These are phyloP conservation scores for Chymomyza costata DNA, from an alignment of 1,140 invertebrate genomes.

Conservation along the genomic window DNA sequence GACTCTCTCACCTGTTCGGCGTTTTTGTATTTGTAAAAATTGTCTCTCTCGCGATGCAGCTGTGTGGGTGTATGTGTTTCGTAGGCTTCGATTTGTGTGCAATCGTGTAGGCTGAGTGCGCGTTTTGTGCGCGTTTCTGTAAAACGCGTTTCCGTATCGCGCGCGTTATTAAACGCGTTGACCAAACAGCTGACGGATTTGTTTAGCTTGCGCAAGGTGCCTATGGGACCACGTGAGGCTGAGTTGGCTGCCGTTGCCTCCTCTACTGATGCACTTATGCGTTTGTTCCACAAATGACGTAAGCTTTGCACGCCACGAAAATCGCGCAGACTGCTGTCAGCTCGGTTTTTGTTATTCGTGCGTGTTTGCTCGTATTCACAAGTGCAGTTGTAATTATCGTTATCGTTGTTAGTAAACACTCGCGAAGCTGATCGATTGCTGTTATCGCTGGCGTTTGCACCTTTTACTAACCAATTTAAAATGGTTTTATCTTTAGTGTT, in stretches of 20 bases:
- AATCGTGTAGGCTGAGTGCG: constrained; percentile 59
- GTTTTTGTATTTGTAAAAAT: constrained; percentile 75
- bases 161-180: constrained; percentile 54
- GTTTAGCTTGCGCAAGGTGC: constrained; percentile 59
- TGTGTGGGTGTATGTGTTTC: constrained; percentile 1
- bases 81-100: constrained; percentile 27
- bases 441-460: constrained; percentile 22
- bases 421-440: background rate
- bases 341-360: constrained; percentile 14
- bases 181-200: constrained; percentile 68
- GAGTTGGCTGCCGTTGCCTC: constrained; percentile 15
- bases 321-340: constrained; percentile 59
- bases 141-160: constrained; percentile 49
- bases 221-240: constrained; percentile 25
- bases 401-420: constrained; percentile 22
- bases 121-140: constrained; percentile 38
- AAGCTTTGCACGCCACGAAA: constrained; percentile 69
- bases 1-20: constrained; percentile 71
- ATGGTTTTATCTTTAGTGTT: constrained; percentile 60
- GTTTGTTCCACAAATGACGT: constrained; percentile 66
- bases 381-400: constrained; percentile 6
- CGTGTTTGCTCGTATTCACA: constrained; percentile 14
- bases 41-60: constrained; percentile 59
- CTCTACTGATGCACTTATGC: constrained; percentile 62
- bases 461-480: constrained; percentile 57